Evolutionary conservation across 2,797 vertebrate genomes (phyloP).

Genomic region (Sebastiscus albofasciatus): DNA sequence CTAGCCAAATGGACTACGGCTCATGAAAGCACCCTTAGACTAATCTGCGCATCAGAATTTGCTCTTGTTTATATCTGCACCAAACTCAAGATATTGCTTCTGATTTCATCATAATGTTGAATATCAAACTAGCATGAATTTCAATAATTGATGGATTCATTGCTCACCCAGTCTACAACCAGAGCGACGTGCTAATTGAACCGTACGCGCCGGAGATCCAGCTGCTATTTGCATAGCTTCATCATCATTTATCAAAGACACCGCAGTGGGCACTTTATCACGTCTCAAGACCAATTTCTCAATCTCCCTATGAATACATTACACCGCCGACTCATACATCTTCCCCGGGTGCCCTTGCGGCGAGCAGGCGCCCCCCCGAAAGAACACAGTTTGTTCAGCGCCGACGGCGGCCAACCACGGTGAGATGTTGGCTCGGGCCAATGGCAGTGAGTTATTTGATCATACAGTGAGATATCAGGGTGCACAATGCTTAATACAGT

Average conservation of each 20-base stretch:
- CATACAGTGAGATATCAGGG: not conserved
- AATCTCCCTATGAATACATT: conserved; percentile 71
- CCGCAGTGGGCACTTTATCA: conserved; percentile 62
- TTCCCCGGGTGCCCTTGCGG: conserved; percentile 31
- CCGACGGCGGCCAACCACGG: not conserved
- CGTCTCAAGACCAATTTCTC: conserved; percentile 59
- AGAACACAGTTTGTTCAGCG: not conserved
- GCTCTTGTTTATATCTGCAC: not conserved
- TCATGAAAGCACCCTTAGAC: too few species aligned
- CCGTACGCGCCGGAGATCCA: conserved; percentile 11
- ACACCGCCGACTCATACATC: conserved; percentile 52
- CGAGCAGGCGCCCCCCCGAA: not conserved
- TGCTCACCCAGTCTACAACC: conserved; percentile 6
- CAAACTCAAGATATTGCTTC: conserved; percentile 1
- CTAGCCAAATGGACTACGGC: too few species aligned
- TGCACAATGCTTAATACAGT: conserved; percentile 20
- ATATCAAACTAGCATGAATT: conserved; percentile 14
- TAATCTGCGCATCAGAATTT: not conserved
- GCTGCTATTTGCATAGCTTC: conserved; percentile 62
- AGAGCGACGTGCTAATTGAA: conserved; percentile 59
- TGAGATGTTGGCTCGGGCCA: conserved; percentile 4
- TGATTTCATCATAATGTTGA: conserved; percentile 30
- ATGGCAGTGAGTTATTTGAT: conserved; percentile 28
- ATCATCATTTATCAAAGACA: conserved; percentile 70
- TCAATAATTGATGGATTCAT: conserved; percentile 38